phyloP scores from a whole-genome alignment of 2,113 vertebrate genomes.

The Sardina pilchardus region DNA sequence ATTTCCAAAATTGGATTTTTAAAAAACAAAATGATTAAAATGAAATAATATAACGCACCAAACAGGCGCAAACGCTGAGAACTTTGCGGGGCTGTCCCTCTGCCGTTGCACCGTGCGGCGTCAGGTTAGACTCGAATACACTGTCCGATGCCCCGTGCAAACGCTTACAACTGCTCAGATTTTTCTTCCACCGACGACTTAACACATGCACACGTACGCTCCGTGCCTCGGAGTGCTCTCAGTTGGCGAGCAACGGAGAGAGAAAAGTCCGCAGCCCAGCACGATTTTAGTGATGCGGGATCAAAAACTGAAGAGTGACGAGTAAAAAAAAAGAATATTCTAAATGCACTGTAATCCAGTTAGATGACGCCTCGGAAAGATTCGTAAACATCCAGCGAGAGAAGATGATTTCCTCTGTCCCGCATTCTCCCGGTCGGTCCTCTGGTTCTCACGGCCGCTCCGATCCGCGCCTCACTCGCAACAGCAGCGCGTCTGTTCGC shows the following conservation, averaged over 20 bases:
- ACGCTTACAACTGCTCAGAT: slow-evolving; percentile 32
- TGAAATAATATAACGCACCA: neutral
- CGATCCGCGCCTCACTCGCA: slow-evolving; percentile 85
- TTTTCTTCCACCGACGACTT: slow-evolving; percentile 53
- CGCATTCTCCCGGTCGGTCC: slow-evolving; percentile 72
- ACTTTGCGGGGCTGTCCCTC: slow-evolving; percentile 5
- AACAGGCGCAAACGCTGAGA: neutral
- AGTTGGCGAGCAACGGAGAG: slow-evolving; percentile 31
- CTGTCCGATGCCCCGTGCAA: slow-evolving; percentile 12
- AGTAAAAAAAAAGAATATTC: neutral
- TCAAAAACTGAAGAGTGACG: neutral
- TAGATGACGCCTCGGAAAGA: slow-evolving; percentile 35
- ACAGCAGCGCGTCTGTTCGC: slow-evolving; percentile 87
- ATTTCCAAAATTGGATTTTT: neutral
- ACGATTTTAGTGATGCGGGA: slow-evolving; percentile 3
- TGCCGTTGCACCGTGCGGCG: neutral
- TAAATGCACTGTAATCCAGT: slow-evolving; percentile 60
- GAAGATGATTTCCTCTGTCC: slow-evolving; percentile 66
- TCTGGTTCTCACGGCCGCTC: slow-evolving; percentile 64
- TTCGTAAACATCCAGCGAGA: slow-evolving; percentile 46
- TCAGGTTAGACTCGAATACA: neutral
- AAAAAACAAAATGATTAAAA: neutral
- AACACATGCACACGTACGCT: slow-evolving; percentile 33
- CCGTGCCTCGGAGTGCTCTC: slow-evolving; percentile 47
- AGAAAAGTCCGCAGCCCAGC: slow-evolving; percentile 41